Base-by-base conservation (phyloP, 53 echinoderm and acorn worm genomes). In the Glandiceps talaboti region DNA sequence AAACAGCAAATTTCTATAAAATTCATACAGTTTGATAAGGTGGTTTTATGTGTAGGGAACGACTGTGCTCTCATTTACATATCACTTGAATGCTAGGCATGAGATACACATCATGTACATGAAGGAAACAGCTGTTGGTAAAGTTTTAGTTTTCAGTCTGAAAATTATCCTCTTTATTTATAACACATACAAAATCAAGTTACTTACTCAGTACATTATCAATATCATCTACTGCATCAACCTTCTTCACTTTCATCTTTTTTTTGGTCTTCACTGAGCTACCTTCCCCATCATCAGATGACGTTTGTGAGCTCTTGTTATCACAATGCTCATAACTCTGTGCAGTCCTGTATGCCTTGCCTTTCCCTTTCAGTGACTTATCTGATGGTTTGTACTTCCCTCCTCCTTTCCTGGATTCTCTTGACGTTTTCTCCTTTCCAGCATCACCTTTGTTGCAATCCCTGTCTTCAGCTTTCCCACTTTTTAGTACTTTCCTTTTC, bases 181-280 rank as follows among this genome's bases (percentile, higher is more conserved):
- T n/a, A n/a, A n/a, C n/a, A n/a, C n/a, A 27, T 26, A 28, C 20
- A 14, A 27, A 26, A 28, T 12, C 28, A 76, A 76, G 14, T 26
- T n/a, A 88, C 91, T 88, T 74, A 91, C 91, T 91, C 28, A 91
- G 85, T 20, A 91, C 78, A 83, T 91, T 83, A 31, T 91, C 88
- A 45, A 45, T 45, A 12, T 45, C 64, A 45, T 45, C 64, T 10
- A 85, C 90, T 31, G 87, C 82, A 1, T 74, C 77, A 29, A 30
- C 72, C 29, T 0, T 1, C 28, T 27, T 45, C 28, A 0, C 27
- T 1, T 1, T 75, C 30, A 6, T 33, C 31, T 30, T 33, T 29
- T 32, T 79, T 32, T 77, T 76, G 75, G 25, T 0, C 45, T 20
- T 45, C 64, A 45, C 20, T 45, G 64, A 45, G 20, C 6, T 45